A percentile compares a stretch with the other conserved stretches of the same genome.
phyloP scores from a whole-genome alignment of 2,888 invertebrate species.

The Dendrolimus pini region DNA sequence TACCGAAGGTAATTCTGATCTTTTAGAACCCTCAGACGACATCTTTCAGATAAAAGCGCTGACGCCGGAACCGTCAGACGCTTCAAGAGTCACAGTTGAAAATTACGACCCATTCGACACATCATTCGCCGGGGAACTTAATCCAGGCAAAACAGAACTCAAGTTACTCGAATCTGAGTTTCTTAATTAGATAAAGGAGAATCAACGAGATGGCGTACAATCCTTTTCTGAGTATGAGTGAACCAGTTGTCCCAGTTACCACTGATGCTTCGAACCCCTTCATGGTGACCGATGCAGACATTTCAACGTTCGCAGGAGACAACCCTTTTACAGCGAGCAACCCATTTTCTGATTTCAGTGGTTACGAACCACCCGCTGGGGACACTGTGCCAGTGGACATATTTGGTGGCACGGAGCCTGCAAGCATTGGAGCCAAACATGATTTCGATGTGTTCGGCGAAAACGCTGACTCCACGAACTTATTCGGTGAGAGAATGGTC shows the following conservation, averaged over 20 bases:
- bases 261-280: constrained; percentile 81
- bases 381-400: constrained; percentile 61
- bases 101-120: constrained; percentile 90
- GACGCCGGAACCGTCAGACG: constrained; percentile 77
- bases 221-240: constrained; percentile 87
- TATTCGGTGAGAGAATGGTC: neutral
- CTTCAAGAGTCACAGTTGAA: constrained; percentile 35
- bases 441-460: constrained; percentile 30
- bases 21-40: constrained; percentile 70
- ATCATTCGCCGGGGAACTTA: constrained; percentile 83
- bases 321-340: constrained; percentile 86
- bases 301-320: constrained; percentile 49
- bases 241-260: constrained; percentile 70
- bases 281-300: constrained; percentile 70
- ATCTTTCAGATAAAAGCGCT: constrained; percentile 82
- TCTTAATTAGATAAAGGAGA: constrained; percentile 26
- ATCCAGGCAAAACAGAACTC: constrained; percentile 86
- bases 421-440: constrained; percentile 46
- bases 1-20: constrained; percentile 52
- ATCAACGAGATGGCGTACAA: constrained; percentile 80
- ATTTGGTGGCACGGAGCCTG: constrained; percentile 52
- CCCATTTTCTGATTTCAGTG: constrained; percentile 80
- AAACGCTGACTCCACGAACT: neutral
- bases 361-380: constrained; percentile 50
- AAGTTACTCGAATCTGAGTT: constrained; percentile 88